Evolutionary conservation across 2,797 vertebrate species (phyloP).

Genomic region (Trichosurus vulpecula): DNA sequence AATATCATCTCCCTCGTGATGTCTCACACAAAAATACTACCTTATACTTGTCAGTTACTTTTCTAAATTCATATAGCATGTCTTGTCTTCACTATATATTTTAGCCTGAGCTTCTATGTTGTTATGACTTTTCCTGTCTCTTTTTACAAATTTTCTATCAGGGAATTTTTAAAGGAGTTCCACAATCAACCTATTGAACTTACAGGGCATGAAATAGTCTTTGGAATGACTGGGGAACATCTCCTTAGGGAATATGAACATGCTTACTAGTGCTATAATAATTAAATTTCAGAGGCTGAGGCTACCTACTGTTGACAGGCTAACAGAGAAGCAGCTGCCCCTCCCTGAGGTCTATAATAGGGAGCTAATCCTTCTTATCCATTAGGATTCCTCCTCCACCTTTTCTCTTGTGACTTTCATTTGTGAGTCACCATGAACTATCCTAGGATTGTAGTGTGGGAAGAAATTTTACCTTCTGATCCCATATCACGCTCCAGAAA

Average conservation of each 20-base stretch:
- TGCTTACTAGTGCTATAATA: background rate
- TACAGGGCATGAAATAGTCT: background rate
- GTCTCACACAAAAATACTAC: background rate
- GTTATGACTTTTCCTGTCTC: conserved; percentile 11
- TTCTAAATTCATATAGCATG: conserved; percentile 12
- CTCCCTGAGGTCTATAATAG: background rate
- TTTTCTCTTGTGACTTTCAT: background rate
- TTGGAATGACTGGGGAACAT: background rate
- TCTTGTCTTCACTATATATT: background rate
- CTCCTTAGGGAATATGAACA: background rate
- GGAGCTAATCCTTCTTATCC: background rate
- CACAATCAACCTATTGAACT: background rate
- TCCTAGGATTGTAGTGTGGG: background rate
- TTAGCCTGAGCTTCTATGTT: background rate
- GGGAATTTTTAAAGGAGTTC: background rate
- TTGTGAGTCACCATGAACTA: background rate
- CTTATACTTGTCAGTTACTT: background rate
- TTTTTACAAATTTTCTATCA: background rate
- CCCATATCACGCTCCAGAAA: background rate
- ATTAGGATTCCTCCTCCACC: background rate
- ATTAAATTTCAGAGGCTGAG: background rate
- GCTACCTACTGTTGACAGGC: background rate
- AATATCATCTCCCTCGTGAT: background rate
- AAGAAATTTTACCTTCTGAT: background rate
- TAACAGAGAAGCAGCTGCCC: background rate